phyloP scores from a whole-genome alignment of 1,140 invertebrate species.

The Brachionus angularis region DNA sequence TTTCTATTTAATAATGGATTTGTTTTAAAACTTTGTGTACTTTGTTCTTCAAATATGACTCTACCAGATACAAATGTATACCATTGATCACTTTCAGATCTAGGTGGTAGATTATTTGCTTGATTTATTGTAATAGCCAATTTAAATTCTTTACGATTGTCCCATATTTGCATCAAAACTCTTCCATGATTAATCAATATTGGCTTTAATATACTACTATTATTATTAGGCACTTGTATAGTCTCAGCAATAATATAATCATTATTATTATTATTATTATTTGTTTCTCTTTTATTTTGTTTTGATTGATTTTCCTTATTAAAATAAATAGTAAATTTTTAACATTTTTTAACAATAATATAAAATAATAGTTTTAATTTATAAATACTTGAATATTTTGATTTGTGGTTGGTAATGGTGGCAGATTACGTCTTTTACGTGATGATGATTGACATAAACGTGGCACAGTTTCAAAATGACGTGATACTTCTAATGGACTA shows the following conservation, averaged over 20 bases:
- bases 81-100: slow-evolving; percentile 13
- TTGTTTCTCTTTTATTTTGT: too few relatives aligned
- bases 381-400: too few relatives aligned
- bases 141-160: slow-evolving; percentile 10
- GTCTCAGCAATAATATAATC: slow-evolving; percentile 31
- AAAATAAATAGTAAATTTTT: too few relatives aligned
- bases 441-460: slow-evolving; percentile 3
- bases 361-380: too few relatives aligned
- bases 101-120: slow-evolving; percentile 10
- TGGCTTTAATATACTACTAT: slow-evolving; percentile 12
- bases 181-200: slow-evolving; percentile 41
- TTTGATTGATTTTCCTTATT: too few relatives aligned
- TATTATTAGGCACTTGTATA: slow-evolving; percentile 3
- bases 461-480: slow-evolving; percentile 41
- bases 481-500: slow-evolving; percentile 30
- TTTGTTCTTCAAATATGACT: slow-evolving; percentile 24
- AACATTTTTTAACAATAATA: too few relatives aligned
- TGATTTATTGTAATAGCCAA: slow-evolving; percentile 44
- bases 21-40: slow-evolving; percentile 23
- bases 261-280: background rate
- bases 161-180: slow-evolving; percentile 36
- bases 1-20: slow-evolving; percentile 62
- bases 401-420: slow-evolving; percentile 28
- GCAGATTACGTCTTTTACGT: slow-evolving; percentile 30
- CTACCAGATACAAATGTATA: slow-evolving; percentile 25